phyloP scores from a whole-genome alignment of 35 echinoderm and acorn worm genomes.

The Apostichopus californicus region DNA sequence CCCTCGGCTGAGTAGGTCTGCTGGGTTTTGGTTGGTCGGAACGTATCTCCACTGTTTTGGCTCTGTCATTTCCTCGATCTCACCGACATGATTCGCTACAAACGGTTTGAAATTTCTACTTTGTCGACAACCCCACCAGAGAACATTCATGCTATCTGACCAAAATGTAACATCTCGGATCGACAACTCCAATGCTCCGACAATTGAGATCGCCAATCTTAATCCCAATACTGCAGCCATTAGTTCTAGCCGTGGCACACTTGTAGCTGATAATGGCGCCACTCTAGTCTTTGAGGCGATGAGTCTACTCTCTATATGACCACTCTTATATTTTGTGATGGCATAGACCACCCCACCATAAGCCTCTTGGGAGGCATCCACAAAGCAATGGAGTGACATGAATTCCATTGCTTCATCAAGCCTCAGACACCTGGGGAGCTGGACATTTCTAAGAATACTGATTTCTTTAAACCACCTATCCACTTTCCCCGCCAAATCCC shows the following conservation, averaged over 20 bases:
- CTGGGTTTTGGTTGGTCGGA: not conserved
- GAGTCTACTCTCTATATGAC: not conserved
- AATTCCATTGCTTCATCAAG: not conserved
- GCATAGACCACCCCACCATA: slow-evolving; percentile 10
- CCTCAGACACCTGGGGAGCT: slow-evolving; percentile 19
- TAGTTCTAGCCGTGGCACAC: not conserved
- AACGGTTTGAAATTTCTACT: not conserved
- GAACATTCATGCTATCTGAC: not conserved
- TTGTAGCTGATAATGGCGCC: not conserved
- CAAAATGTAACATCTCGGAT: not conserved
- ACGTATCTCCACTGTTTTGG: not conserved
- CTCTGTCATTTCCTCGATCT: not conserved
- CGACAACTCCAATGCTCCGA: not conserved
- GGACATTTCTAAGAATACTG: not conserved
- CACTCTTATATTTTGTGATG: not conserved
- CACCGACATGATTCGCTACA: not conserved
- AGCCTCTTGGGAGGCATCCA: slow-evolving; percentile 38
- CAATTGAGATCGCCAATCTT: not conserved
- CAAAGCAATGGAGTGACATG: slow-evolving; percentile 37
- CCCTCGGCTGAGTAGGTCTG: not conserved
- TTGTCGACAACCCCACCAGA: not conserved
- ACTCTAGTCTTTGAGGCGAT: not conserved
- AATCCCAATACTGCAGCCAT: not conserved
- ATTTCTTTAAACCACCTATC: slow-evolving; percentile 29
- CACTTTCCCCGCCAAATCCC: not conserved